These are phyloP conservation scores for Sakesphorus luctuosus DNA, from an alignment of 2,113 vertebrate genomes.

Conservation along the genomic window DNA sequence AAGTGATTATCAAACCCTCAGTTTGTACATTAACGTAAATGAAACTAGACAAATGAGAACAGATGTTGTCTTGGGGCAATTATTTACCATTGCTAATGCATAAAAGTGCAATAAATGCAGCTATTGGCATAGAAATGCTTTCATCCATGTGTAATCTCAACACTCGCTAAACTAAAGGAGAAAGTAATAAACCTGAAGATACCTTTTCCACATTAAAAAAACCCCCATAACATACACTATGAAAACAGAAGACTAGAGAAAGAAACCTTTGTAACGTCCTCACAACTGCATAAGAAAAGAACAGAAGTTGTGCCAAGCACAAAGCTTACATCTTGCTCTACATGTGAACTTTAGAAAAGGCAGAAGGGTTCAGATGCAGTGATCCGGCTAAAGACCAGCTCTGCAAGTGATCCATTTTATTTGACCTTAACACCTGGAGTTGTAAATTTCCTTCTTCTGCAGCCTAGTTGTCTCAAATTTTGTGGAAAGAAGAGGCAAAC, in stretches of 20 bases:
- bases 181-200: slow-evolving; percentile 2
- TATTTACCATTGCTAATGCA: slow-evolving; percentile 17
- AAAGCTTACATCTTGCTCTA: neutral
- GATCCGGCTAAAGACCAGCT: neutral
- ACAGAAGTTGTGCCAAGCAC: neutral
- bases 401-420: neutral
- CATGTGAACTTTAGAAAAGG: neutral
- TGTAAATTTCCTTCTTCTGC: neutral
- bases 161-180: neutral
- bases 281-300: neutral
- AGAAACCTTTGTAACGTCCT: neutral
- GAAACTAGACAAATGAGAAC: slow-evolving; percentile 20
- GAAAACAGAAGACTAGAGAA: neutral
- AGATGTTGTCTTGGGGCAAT: neutral
- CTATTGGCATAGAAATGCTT: slow-evolving; percentile 34
- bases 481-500: neutral
- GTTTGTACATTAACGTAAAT: slow-evolving; percentile 7
- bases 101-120: slow-evolving; percentile 14
- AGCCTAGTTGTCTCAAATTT: neutral
- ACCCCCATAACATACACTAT: neutral
- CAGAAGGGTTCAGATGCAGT: neutral
- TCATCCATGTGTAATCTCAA: neutral
- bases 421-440: neutral
- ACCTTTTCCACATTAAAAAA: neutral
- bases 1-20: neutral